Percentiles rank a stretch among this genome's conserved stretches.
These are phyloP conservation scores for Galaxea fascicularis DNA, from an alignment of 92 coral and sea anemone genomes.

Conservation along the genomic window DNA sequence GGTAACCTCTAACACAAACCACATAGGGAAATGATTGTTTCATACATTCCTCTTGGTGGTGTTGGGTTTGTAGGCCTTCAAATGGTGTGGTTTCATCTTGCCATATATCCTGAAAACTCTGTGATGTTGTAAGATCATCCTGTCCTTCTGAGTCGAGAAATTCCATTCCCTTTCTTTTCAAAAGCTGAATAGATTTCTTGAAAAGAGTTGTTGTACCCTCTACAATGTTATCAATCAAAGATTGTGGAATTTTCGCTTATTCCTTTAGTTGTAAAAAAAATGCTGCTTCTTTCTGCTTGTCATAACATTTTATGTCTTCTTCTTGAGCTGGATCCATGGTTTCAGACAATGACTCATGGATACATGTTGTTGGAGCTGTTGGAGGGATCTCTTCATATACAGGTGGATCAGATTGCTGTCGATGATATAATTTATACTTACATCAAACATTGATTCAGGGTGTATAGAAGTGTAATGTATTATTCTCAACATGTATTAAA, in stretches of 20 bases:
- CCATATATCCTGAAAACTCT: constrained; percentile 29
- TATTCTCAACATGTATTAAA: no score
- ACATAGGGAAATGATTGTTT: constrained; percentile 28
- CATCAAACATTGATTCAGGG: no score
- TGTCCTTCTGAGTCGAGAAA: not conserved
- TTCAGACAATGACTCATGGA: not conserved
- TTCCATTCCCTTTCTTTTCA: not conserved
- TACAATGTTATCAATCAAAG: constrained; percentile 21
- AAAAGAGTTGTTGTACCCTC: not conserved
- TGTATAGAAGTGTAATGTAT: no score
- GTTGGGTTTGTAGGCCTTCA: constrained; percentile 30
- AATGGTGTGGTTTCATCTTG: constrained; percentile 30
- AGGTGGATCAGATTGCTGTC: no score
- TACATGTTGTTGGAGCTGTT: no score
- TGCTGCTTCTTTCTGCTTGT: constrained; percentile 28
- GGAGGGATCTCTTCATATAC: not conserved
- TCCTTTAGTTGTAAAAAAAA: constrained; percentile 33
- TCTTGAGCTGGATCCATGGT: constrained; percentile 6
- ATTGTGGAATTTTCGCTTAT: constrained; percentile 26
- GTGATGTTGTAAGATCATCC: constrained; percentile 1
- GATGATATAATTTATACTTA: no score
- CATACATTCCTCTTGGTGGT: constrained; percentile 34
- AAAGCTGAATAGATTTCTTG: not conserved
- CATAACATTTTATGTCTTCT: constrained; percentile 11
- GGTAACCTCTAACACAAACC: constrained; percentile 19